Base-by-base conservation (phyloP, 2,113 vertebrate genomes). In the Peromyscus polionotus region DNA sequence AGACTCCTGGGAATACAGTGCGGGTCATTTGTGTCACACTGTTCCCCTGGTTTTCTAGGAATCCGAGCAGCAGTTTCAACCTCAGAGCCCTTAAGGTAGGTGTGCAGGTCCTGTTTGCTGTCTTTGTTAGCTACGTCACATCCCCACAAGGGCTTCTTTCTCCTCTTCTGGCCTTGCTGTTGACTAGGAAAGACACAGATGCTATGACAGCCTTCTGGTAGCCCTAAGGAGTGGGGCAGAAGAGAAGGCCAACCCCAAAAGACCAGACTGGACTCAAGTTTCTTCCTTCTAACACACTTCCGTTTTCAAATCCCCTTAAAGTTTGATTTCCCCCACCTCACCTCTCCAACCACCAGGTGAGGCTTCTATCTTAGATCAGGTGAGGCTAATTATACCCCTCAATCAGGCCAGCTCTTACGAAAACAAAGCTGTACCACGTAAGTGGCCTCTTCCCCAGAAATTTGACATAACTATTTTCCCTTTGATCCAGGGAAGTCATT, bases 401-500 rank as follows among this genome's bases (percentile, higher is more conserved):
- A 83, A 26, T 31, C n/a, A 85, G 59, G 4, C 59, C 59, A 11
- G 8, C n/a, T 42, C 39, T 45, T 65, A 28, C 36, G 26, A 24
- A 83, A 83, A 19, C 57, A 84, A 84, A 6, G 0, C 6, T 72
- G 1, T 51, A 31, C 42, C 17, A 22, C 5, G 57, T 5, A n/a
- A 39, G 22, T 42, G 48, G 9, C 10, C 54, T 67, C 42, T 63
- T 93, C 57, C 57, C 36, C 59, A 81, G 39, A 93, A 86, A 33
- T 65, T 20, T 97, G 36, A 93, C 19, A 0, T 9, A 79, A 10
- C 59, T 85, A 0, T 93, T 77, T 98, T 97, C 94, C 87, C 94
- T 98, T 97, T 96, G n/a, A 97, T 98, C 57, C 89, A 99, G 98
- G 97, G n/a, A 97, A 98, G 79, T 91, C 94, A 86, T 88, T 67